Percentiles rank a stretch among this genome's conserved stretches.
Evolutionary conservation across 1,140 invertebrate genomes (phyloP).

Genomic region (Bombus pascuorum): DNA sequence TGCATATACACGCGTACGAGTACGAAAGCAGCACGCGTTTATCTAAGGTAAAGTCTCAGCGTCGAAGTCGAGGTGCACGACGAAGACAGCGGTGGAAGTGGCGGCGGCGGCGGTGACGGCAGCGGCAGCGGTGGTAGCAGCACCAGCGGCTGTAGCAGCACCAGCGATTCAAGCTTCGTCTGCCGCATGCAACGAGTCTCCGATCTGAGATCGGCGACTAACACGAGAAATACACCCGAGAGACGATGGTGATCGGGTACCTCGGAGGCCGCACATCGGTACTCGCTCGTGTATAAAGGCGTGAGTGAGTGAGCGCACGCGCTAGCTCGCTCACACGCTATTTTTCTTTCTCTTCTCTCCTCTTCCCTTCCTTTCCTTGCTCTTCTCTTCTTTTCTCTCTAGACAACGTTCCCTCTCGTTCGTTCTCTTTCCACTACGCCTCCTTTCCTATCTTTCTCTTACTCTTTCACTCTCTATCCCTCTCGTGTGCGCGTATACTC

Average conservation of each 20-base stretch:
- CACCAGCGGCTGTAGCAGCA: constrained; percentile 34
- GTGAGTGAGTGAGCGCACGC: constrained; percentile 28
- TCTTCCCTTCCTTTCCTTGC: neutral
- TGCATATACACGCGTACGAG: constrained; percentile 50
- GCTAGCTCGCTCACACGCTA: constrained; percentile 1
- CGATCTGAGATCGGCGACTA: constrained; percentile 50
- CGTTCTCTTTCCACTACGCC: constrained; percentile 16
- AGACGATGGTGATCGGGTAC: constrained; percentile 56
- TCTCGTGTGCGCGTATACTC: constrained; percentile 26
- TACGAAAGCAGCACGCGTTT: constrained; percentile 28
- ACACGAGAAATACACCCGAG: constrained; percentile 47
- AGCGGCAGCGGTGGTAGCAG: neutral
- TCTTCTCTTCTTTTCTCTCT: constrained; percentile 6
- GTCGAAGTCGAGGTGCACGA: constrained; percentile 47
- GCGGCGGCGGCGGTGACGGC: neutral
- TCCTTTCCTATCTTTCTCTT: constrained; percentile 6
- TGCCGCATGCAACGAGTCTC: constrained; percentile 45
- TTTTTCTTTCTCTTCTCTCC: neutral
- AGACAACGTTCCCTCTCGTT: constrained; percentile 22
- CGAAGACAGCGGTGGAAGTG: constrained; percentile 24
- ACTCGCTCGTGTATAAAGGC: constrained; percentile 32
- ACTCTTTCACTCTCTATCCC: constrained; percentile 12
- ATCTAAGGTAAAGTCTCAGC: constrained; percentile 48
- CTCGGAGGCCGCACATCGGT: constrained; percentile 60
- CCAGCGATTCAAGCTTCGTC: constrained; percentile 49